These are phyloP conservation scores for Protomyctophum bolini DNA, from an alignment of 2,113 vertebrate species.

Conservation along the genomic window DNA sequence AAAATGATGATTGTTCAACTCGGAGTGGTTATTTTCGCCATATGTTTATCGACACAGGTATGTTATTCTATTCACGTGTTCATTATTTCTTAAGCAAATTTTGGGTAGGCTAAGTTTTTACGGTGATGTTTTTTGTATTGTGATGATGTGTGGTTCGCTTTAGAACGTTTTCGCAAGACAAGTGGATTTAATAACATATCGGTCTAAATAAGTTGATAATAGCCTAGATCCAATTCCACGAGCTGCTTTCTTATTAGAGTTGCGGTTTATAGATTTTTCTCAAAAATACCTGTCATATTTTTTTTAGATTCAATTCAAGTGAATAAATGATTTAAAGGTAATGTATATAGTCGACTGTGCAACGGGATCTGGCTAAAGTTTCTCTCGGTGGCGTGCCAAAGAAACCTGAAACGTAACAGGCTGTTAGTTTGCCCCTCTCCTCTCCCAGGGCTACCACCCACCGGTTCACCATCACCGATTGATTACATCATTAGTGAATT, in stretches of 20 bases:
- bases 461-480: too few species aligned
- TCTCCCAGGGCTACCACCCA: background rate
- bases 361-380: slow-evolving; percentile 67
- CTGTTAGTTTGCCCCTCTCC: background rate
- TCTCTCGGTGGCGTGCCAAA: slow-evolving; percentile 42
- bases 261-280: too few species aligned
- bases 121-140: background rate
- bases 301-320: too few species aligned
- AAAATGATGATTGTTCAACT: slow-evolving; percentile 68
- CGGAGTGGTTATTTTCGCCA: slow-evolving; percentile 67
- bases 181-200: background rate
- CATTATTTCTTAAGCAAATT: background rate
- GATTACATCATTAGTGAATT: too few species aligned
- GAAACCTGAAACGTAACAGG: slow-evolving; percentile 56
- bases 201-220: too few species aligned
- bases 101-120: background rate
- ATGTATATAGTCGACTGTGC: slow-evolving; percentile 42
- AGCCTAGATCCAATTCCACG: too few species aligned
- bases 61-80: background rate
- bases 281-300: too few species aligned
- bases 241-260: too few species aligned
- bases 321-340: slow-evolving; percentile 69
- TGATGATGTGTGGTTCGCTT: background rate
- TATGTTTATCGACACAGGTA: slow-evolving; percentile 79
- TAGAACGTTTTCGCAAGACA: background rate